Percentiles rank a stretch among this genome's conserved stretches.
These are phyloP conservation scores for Falco punctatus DNA, from an alignment of 2,113 vertebrate genomes.

Conservation along the genomic window DNA sequence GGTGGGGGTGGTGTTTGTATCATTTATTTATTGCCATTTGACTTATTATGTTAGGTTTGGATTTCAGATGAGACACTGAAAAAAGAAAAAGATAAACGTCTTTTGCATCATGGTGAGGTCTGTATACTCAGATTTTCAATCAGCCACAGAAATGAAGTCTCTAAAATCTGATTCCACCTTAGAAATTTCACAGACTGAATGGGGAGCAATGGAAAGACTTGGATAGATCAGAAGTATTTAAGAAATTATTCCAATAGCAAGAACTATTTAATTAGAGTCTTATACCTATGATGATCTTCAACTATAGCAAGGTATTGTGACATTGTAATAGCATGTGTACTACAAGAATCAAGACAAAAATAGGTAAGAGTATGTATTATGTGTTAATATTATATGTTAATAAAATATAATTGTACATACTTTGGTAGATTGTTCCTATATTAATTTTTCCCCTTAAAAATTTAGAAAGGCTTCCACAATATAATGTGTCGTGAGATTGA, in stretches of 20 bases:
- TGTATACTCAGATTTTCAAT: background rate
- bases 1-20: too few relatives aligned
- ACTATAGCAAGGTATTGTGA: background rate
- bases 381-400: background rate
- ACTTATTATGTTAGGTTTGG: background rate
- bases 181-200: background rate
- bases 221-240: background rate
- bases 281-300: background rate
- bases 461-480: background rate
- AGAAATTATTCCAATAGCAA: background rate
- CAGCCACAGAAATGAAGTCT: background rate
- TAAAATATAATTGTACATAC: background rate
- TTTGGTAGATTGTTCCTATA: background rate
- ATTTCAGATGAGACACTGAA: background rate
- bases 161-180: background rate
- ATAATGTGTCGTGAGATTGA: background rate
- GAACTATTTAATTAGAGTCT: background rate
- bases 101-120: background rate
- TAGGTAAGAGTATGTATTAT: background rate
- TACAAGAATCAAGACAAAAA: background rate
- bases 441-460: background rate
- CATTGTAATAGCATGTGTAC: background rate
- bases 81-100: rapidly evolving
- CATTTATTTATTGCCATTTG: background rate
- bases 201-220: background rate